These are phyloP conservation scores for Morelia viridis DNA, from an alignment of 2,797 vertebrate species.

Conservation along the genomic window DNA sequence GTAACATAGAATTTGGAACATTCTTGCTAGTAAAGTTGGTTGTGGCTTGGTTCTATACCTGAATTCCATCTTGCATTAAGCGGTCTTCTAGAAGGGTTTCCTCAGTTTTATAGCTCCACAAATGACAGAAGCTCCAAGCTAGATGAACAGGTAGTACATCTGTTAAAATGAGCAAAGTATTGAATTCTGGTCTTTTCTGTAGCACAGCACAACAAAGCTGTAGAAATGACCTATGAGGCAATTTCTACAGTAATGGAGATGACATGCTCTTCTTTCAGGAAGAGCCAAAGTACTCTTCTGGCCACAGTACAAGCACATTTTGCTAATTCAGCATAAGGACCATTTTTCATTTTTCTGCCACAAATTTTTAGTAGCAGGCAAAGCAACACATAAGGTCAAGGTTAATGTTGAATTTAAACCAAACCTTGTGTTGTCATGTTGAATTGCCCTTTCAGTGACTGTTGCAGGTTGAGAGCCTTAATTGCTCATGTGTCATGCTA, in stretches of 20 bases:
- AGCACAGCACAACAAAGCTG: conserved; percentile 26
- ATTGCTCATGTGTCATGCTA: background rate
- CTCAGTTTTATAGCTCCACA: conserved; percentile 35
- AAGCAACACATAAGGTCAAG: conserved; percentile 36
- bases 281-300: conserved; percentile 48
- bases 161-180: conserved; percentile 54
- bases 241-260: conserved; percentile 63
- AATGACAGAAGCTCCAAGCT: conserved; percentile 13
- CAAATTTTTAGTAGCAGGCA: conserved; percentile 48
- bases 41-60: background rate
- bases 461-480: background rate
- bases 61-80: background rate
- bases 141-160: conserved; percentile 41
- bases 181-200: conserved; percentile 56
- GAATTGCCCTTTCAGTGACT: background rate
- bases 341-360: conserved; percentile 42
- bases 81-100: conserved; percentile 23
- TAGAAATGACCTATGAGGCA: conserved; percentile 63
- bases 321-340: conserved; percentile 50
- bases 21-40: background rate
- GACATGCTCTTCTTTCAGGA: conserved; percentile 48
- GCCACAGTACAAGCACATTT: background rate
- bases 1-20: background rate
- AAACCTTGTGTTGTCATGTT: conserved; percentile 14
- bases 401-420: conserved; percentile 18